A percentile compares a stretch with the other conserved stretches of the same genome.
Conservation (phyloP, 2,113 vertebrate species). For the Hippolais icterina region DNA sequence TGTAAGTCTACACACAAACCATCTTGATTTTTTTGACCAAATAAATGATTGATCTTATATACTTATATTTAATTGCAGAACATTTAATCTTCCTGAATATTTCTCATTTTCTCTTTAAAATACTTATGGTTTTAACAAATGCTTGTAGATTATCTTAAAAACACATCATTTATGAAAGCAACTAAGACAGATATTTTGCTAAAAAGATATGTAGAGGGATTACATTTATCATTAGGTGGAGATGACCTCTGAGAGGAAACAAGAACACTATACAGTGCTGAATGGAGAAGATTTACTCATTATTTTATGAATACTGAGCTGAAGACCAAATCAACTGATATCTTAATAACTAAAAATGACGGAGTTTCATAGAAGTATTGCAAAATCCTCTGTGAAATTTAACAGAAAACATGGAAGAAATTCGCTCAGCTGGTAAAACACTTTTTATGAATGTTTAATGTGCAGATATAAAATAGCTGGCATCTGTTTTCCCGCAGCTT, state of each 20-base stretch:
- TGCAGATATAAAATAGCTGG: neutral
- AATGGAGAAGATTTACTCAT: neutral
- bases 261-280: neutral
- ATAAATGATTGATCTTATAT: neutral
- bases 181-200: neutral
- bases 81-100: neutral
- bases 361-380: neutral
- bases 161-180: neutral
- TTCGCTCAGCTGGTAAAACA: neutral
- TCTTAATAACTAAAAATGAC: neutral
- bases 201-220: neutral
- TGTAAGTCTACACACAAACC: neutral
- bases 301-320: neutral
- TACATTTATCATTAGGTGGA: conserved; percentile 6
- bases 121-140: neutral
- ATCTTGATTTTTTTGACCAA: neutral
- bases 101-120: neutral
- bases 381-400: neutral
- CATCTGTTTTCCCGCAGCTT: neutral
- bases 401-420: neutral
- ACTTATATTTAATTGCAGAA: neutral
- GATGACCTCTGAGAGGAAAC: neutral
- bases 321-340: neutral
- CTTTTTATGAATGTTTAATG: neutral
- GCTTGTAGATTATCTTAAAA: neutral